phyloP scores from a whole-genome alignment of 2,888 invertebrate genomes.

The Eretmocerus hayati region DNA sequence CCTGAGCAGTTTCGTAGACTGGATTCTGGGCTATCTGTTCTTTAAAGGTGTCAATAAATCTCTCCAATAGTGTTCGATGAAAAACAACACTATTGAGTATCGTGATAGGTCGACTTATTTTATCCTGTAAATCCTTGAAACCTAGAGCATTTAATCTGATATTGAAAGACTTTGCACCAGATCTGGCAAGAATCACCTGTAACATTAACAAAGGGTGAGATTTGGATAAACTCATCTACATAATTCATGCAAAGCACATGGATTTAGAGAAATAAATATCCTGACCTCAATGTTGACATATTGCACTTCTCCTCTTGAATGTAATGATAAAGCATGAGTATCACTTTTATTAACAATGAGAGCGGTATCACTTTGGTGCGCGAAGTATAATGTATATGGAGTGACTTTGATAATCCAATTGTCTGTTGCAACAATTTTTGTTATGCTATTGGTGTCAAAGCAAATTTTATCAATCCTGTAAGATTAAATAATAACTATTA shows the following conservation, averaged over 20 bases:
- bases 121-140: constrained; percentile 69
- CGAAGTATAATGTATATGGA: constrained; percentile 64
- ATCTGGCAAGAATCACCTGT: constrained; percentile 58
- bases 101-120: constrained; percentile 60
- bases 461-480: constrained; percentile 66
- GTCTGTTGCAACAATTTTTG: constrained; percentile 69
- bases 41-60: constrained; percentile 78
- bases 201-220: background rate
- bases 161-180: constrained; percentile 55
- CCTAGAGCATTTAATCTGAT: constrained; percentile 73
- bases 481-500: constrained; percentile 1
- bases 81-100: constrained; percentile 65
- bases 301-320: constrained; percentile 64
- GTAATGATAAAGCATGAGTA: constrained; percentile 61
- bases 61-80: constrained; percentile 71
- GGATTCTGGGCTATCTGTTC: constrained; percentile 67
- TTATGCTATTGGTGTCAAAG: constrained; percentile 61
- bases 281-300: constrained; percentile 69
- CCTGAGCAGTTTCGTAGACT: constrained; percentile 53
- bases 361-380: constrained; percentile 73
- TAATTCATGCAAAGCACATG: too few species aligned
- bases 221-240: background rate
- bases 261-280: background rate
- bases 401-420: constrained; percentile 83
- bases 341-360: constrained; percentile 71